These are phyloP conservation scores for Plutomurus gul DNA, from an alignment of 1,140 invertebrate genomes.

Conservation along the genomic window DNA sequence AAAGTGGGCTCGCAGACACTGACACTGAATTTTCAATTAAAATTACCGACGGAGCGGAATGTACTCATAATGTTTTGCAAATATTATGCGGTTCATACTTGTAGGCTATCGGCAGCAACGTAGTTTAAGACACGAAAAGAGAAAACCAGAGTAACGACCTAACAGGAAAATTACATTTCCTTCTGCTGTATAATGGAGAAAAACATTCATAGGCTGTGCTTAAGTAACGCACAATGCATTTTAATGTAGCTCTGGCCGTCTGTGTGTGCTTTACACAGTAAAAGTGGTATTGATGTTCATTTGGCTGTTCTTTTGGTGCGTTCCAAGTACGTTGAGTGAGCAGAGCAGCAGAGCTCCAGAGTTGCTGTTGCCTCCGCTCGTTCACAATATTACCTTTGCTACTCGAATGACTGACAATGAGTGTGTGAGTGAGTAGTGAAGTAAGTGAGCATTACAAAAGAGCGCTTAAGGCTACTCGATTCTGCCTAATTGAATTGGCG, in stretches of 20 bases:
- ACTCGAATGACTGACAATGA: not conserved
- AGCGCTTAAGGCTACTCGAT: slow-evolving; percentile 39
- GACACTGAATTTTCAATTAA: not conserved
- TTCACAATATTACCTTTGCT: too few species aligned
- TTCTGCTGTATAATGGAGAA: not conserved
- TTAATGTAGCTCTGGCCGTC: not conserved
- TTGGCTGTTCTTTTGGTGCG: not conserved
- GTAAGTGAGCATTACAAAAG: not conserved
- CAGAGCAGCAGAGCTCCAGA: not conserved
- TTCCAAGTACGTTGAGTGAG: not conserved
- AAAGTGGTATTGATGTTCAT: not conserved
- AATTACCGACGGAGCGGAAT: not conserved
- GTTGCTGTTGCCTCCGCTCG: not conserved
- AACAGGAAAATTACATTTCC: not conserved
- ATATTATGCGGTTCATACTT: too few species aligned
- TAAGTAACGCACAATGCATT: not conserved
- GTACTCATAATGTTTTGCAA: too few species aligned
- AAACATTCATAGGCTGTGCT: not conserved
- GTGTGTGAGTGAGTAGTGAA: not conserved
- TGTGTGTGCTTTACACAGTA: not conserved
- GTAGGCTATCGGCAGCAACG: too few species aligned
- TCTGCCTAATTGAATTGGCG: slow-evolving; percentile 45
- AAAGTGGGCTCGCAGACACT: too few species aligned
- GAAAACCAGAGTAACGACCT: not conserved
- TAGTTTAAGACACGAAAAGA: not conserved